phyloP scores from a whole-genome alignment of 2,113 vertebrate genomes.

The Macquaria ambigua region DNA sequence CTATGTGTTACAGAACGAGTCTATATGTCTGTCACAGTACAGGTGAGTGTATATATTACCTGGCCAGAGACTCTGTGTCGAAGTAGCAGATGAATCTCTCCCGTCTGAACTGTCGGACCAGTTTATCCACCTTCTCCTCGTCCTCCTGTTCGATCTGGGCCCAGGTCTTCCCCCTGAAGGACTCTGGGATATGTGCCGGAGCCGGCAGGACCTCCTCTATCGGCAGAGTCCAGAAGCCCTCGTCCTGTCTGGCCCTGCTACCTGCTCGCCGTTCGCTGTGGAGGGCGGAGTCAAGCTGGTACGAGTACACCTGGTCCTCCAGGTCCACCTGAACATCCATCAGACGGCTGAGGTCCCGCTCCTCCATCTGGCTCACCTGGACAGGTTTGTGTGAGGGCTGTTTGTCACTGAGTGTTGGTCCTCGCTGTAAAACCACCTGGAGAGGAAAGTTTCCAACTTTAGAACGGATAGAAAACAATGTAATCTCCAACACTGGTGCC shows the following conservation, averaged over 20 bases:
- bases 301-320: conserved; percentile 86
- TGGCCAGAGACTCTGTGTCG: conserved; percentile 86
- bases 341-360: conserved; percentile 80
- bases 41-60: conserved; percentile 42
- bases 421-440: conserved; percentile 27
- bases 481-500: background rate
- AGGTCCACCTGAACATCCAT: conserved; percentile 85
- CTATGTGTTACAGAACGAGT: too few species aligned
- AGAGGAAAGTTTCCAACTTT: background rate
- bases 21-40: background rate
- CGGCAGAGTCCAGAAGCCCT: conserved; percentile 55
- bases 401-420: background rate
- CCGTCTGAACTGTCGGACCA: conserved; percentile 89
- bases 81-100: conserved; percentile 90
- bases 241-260: conserved; percentile 33
- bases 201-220: conserved; percentile 86
- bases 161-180: conserved; percentile 91
- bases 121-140: conserved; percentile 87
- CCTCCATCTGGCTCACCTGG: conserved; percentile 53
- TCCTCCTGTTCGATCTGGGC: conserved; percentile 91
- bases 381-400: conserved; percentile 3
- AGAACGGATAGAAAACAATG: background rate
- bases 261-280: background rate
- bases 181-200: conserved; percentile 88
- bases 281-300: conserved; percentile 79